phyloP scores from a whole-genome alignment of 2,888 invertebrate species.

The Nephrotoma flavescens region DNA sequence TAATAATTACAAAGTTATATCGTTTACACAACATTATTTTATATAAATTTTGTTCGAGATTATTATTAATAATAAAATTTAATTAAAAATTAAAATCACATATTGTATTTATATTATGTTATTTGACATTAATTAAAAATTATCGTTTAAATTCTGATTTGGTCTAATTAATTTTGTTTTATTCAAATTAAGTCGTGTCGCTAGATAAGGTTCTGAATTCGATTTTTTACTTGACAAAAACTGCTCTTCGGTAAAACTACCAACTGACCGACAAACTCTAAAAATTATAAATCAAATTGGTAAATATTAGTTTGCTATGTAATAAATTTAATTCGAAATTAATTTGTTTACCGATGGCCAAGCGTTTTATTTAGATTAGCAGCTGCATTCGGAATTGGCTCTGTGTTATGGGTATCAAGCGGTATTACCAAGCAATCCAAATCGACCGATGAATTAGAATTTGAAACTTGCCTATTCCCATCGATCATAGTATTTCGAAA shows the following conservation, averaged over 20 bases:
- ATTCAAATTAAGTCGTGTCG: neutral
- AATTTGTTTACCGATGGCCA: neutral
- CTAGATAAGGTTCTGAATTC: slow-evolving; percentile 14
- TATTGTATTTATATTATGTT: neutral
- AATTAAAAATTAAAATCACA: neutral
- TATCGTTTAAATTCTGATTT: neutral
- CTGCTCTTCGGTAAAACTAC: slow-evolving; percentile 27
- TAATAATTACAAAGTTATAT: neutral
- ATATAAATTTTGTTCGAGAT: neutral
- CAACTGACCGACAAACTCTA: slow-evolving; percentile 22
- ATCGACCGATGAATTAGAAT: slow-evolving; percentile 26
- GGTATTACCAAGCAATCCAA: slow-evolving; percentile 21
- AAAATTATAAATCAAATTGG: neutral
- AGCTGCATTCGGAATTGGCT: neutral
- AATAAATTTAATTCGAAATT: neutral
- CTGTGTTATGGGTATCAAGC: neutral
- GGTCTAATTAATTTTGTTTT: neutral
- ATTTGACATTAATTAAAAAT: neutral
- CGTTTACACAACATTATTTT: neutral
- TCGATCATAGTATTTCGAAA: neutral
- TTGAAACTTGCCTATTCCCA: slow-evolving; percentile 12
- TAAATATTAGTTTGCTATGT: neutral
- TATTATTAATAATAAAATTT: neutral
- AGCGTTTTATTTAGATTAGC: neutral
- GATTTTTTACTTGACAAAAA: slow-evolving; percentile 11